Evolutionary conservation across 2,888 invertebrate species (phyloP), one percentile per base, ranked within the genome.

Genomic region (Neria commutata): DNA sequence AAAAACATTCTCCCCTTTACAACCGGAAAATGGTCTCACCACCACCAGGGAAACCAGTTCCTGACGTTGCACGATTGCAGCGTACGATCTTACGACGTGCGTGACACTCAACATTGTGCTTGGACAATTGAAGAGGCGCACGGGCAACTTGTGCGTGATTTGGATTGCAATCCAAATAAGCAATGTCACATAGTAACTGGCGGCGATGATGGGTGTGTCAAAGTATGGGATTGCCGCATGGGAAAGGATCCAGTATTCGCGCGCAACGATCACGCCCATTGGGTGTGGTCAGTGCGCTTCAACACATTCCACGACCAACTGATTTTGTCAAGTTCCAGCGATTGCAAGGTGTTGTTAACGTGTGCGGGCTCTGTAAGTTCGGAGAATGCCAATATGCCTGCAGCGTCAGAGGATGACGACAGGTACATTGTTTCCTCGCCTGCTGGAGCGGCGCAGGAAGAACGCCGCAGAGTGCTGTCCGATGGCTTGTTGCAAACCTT

Each of bases 151-250:
- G 90, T 94, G 62, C 85, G 98, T 55, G 95, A 96, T 76, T 80
- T 99, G 37, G 98, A 98, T 82, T 98, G 96, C 77, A 99, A 99
- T 83, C 94, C 96, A n/a, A 98, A 98, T 82, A 92, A 94, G 80
- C 97, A 96, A 73, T 97, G 97, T 75, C 92, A 93, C 71, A 78
- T 98, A 63, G 94, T 93, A 0, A 95, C 92, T 1, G 96, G 94
- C 66, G 98, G 98, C 0, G 98, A 99, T 80, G 98, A 99, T 82
- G 96, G 95, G 0, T 90, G 90, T 49, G 87, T 95, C 16, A 94
- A 95, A 77, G 94, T 99, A 69, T 99, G 98, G 98, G 98, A 99
- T 81, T 91, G 92, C 69, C 86, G 98, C 53, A 91, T 92, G 75
- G 86, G 89, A 0, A 86, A 86, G 54, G 87, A 90, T 63, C 91